Evolutionary conservation across 2,797 vertebrate species (phyloP), one percentile per base, ranked within the genome.

Genomic region (Phoeniculus purpureus): DNA sequence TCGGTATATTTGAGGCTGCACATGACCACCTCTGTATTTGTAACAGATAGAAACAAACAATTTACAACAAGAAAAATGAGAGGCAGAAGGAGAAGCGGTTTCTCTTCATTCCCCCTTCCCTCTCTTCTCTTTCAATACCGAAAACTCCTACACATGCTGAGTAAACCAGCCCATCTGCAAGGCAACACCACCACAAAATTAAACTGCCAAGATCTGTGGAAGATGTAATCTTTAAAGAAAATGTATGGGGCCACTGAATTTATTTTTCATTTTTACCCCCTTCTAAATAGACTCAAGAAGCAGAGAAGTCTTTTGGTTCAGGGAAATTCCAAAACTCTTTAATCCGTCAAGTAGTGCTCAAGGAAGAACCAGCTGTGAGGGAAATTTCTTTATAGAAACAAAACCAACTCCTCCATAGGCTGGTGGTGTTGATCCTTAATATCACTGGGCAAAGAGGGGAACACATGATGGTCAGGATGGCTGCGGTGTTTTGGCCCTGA

Each of bases 121-220:
- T 47, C 45, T 32, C 40, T 23, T 31, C 48, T 72, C 45, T 60
- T 81, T 71, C 45, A 80, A 14, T 61, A 75, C 13, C 34, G 19
- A 50, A 61, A 82, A 59, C 74, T 67, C 72, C 72, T 60, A 87
- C 25, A 62, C 22, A 75, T 29, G 51, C 55, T 75, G 52, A 93
- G 78, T 70, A 94, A 91, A 59, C 29, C 40, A 87, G 59, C 27
- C 68, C 78, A 90, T 50, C 83, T 91, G 62, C 52, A 62, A 75
- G 34, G 48, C 45, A 82, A 27, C 72, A 80, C 48, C 55, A 58
- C 5, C 3, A 22, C 61, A 84, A 83, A 85, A 85, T 10, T 29
- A 75, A 90, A 70, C 15, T 2, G 9, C 15, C 54, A 60, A 60
- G 40, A 62, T 22, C 0, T 54, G n/a, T 12, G 29, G 50, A 61